phyloP scores from a whole-genome alignment of 2,888 invertebrate species.

The Linnaemya vulpina region DNA sequence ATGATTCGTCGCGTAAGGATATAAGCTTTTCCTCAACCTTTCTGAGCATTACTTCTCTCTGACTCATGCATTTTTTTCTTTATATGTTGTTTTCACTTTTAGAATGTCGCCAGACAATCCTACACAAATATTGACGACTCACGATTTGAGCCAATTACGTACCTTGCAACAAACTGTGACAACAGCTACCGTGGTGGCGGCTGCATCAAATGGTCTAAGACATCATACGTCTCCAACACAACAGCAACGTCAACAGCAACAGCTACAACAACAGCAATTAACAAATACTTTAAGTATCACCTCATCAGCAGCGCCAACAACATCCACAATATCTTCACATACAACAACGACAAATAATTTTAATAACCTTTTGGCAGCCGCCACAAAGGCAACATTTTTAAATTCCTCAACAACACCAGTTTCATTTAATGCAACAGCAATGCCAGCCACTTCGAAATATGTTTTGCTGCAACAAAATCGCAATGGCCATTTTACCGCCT shows the following conservation, averaged over 20 bases:
- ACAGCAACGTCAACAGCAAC: conserved; percentile 47
- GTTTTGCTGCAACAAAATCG: conserved; percentile 81
- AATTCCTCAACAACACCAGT: conserved; percentile 50
- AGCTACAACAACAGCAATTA: conserved; percentile 43
- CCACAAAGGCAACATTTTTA: conserved; percentile 60
- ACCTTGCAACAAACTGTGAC: conserved; percentile 77
- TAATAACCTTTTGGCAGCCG: conserved; percentile 60
- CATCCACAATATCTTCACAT: conserved; percentile 50
- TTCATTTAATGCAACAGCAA: conserved; percentile 70
- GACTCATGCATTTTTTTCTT: conserved; percentile 27
- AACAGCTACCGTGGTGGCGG: conserved; percentile 72
- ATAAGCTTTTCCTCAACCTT: too few species aligned
- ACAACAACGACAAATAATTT: conserved; percentile 54
- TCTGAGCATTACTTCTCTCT: too few species aligned
- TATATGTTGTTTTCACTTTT: conserved; percentile 69
- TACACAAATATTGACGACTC: conserved; percentile 79
- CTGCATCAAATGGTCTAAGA: conserved; percentile 70
- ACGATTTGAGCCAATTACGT: conserved; percentile 78
- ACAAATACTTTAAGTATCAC: conserved; percentile 50
- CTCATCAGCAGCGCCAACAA: conserved; percentile 39
- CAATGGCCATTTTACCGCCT: conserved; percentile 77
- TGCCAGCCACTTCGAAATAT: conserved; percentile 80
- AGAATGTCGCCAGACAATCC: conserved; percentile 83
- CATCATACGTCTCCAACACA: conserved; percentile 43
- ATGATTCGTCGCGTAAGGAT: too few species aligned